These are phyloP conservation scores for Anas platyrhynchos DNA, from an alignment of 2,113 vertebrate species.

Conservation along the genomic window DNA sequence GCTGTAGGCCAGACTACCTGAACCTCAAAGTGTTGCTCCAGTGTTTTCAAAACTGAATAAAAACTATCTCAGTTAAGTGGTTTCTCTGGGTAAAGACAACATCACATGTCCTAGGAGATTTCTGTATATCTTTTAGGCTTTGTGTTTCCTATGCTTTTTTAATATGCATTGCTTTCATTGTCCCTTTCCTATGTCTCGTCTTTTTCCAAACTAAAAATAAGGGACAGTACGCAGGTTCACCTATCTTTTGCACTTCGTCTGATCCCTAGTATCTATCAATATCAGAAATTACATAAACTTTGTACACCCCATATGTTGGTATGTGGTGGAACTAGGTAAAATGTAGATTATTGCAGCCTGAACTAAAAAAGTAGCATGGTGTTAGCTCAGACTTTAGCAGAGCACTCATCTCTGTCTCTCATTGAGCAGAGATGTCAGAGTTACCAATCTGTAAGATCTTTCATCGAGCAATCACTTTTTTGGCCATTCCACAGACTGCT, in stretches of 20 bases:
- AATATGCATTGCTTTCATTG: neutral
- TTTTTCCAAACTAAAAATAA: neutral
- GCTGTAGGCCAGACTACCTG: neutral
- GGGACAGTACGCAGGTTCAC: neutral
- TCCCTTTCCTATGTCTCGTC: neutral
- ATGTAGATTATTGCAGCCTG: neutral
- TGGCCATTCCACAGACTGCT: neutral
- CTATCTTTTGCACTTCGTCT: neutral
- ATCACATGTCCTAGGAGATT: neutral
- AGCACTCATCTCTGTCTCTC: neutral
- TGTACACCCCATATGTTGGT: rapidly evolving
- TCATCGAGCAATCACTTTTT: neutral
- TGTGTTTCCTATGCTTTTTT: neutral
- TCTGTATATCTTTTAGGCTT: neutral
- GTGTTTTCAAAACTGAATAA: neutral
- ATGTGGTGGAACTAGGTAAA: neutral
- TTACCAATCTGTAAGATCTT: neutral
- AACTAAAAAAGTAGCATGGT: neutral
- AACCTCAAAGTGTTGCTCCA: neutral
- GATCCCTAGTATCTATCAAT: neutral
- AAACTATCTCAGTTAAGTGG: neutral
- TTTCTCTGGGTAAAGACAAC: neutral
- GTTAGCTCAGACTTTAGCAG: neutral
- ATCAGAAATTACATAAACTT: neutral
- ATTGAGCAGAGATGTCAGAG: neutral